phyloP scores from a whole-genome alignment of 2,888 invertebrate species.

The Rosalia funebris region DNA sequence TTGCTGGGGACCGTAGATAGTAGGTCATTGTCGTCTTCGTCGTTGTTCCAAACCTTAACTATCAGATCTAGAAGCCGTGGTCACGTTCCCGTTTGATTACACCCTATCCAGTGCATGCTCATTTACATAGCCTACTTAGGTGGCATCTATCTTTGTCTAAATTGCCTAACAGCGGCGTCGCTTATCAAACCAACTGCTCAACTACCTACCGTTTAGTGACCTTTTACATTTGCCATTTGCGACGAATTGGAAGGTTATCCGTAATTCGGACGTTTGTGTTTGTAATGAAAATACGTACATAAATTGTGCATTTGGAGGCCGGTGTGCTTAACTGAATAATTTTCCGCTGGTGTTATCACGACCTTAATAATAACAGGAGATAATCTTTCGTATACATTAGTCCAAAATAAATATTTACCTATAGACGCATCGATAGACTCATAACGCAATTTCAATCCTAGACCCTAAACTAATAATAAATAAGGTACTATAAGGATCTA shows the following conservation, averaged over 20 bases:
- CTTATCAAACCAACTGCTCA: slow-evolving; percentile 3
- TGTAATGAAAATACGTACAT: slow-evolving; percentile 1
- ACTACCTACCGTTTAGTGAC: neutral
- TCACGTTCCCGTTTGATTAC: slow-evolving; percentile 18
- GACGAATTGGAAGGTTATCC: slow-evolving; percentile 6
- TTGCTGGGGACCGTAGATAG: neutral
- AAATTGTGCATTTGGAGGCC: neutral
- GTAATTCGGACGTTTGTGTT: neutral
- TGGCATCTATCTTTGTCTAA: slow-evolving; percentile 11
- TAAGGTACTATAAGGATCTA: too few relatives aligned
- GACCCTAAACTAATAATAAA: too few relatives aligned
- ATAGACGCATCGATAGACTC: too few relatives aligned
- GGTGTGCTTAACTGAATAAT: neutral
- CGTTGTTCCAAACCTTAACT: slow-evolving; percentile 1
- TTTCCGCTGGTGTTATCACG: too few relatives aligned
- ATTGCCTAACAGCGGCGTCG: slow-evolving; percentile 5
- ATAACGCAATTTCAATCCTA: too few relatives aligned
- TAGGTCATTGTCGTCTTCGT: slow-evolving; percentile 2
- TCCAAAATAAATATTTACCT: too few relatives aligned
- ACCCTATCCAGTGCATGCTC: slow-evolving; percentile 11
- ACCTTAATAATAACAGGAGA: too few relatives aligned
- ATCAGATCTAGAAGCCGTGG: slow-evolving; percentile 3
- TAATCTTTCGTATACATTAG: too few relatives aligned
- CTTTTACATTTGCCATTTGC: slow-evolving; percentile 7
- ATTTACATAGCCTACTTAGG: slow-evolving; percentile 20